phyloP scores from a whole-genome alignment of 2,888 invertebrate species.

The Drosophila kanekoi region DNA sequence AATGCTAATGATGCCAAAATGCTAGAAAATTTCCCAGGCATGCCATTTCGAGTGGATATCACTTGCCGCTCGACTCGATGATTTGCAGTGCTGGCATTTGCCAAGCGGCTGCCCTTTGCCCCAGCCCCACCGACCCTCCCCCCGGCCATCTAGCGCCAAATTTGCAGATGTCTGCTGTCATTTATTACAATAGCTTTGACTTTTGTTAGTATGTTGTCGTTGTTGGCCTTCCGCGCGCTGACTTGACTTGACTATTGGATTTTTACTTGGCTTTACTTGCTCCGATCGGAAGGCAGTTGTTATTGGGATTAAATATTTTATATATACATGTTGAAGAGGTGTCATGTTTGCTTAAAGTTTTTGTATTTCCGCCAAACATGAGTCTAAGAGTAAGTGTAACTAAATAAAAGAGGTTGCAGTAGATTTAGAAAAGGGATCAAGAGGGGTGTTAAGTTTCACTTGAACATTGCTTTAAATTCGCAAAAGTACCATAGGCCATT shows the following conservation, averaged over 20 bases:
- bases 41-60: slow-evolving; percentile 75
- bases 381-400: no score
- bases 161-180: slow-evolving; percentile 83
- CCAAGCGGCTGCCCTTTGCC: slow-evolving; percentile 50
- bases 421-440: no score
- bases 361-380: neutral
- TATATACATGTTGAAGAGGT: slow-evolving; percentile 11
- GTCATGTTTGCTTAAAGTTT: slow-evolving; percentile 2
- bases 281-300: slow-evolving; percentile 6
- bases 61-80: slow-evolving; percentile 53
- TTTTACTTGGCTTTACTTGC: slow-evolving; percentile 26
- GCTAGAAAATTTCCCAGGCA: slow-evolving; percentile 76
- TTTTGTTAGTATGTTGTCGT: slow-evolving; percentile 78
- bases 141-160: slow-evolving; percentile 29
- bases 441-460: no score
- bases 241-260: slow-evolving; percentile 45
- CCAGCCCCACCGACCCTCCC: slow-evolving; percentile 19
- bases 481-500: no score
- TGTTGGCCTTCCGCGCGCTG: slow-evolving; percentile 41
- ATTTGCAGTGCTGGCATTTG: slow-evolving; percentile 78
- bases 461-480: no score
- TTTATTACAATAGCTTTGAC: slow-evolving; percentile 85
- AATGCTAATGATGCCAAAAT: slow-evolving; percentile 85
- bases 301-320: slow-evolving; percentile 26
- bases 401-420: no score